Conservation (phyloP, 2,797 vertebrate species). For the Melanotaenia trifasciata region DNA sequence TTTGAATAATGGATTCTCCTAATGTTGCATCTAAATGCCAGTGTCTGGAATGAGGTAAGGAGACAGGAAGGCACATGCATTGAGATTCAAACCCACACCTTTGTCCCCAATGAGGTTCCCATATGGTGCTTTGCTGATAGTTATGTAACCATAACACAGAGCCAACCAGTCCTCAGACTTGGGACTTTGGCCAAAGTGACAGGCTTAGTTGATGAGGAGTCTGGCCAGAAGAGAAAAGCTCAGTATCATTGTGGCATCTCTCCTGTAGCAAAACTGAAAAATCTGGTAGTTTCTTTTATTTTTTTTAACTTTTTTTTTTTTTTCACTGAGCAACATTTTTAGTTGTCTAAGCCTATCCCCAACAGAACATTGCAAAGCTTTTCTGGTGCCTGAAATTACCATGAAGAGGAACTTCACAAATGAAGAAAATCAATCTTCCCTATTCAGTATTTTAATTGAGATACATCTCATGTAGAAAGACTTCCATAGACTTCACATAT, state of each 20-base stretch:
- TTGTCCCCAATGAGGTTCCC: constrained; percentile 26
- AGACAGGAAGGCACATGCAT: not conserved
- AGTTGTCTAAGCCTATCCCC: not conserved
- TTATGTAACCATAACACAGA: constrained; percentile 52
- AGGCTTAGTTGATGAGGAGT: constrained; percentile 40
- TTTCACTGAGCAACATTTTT: not conserved
- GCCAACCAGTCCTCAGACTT: constrained; percentile 44
- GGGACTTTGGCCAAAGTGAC: constrained; percentile 48
- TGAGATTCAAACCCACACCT: constrained; percentile 31
- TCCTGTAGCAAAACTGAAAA: constrained; percentile 14
- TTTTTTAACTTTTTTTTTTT: not conserved
- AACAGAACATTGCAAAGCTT: not conserved
- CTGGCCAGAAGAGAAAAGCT: constrained; percentile 33
- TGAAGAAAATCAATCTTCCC: not conserved
- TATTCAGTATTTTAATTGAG: not conserved
- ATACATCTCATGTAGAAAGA: not conserved
- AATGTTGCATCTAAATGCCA: constrained; percentile 13
- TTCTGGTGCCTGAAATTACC: not conserved
- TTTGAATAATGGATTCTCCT: constrained; percentile 9
- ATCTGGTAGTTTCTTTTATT: not conserved
- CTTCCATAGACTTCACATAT: constrained; percentile 5
- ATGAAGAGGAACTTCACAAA: not conserved
- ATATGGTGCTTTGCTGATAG: constrained; percentile 32
- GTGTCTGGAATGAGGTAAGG: not conserved
- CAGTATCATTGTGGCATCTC: constrained; percentile 20